These are phyloP conservation scores for Catostylus mosaicus DNA, from an alignment of 30 jellyfish, hydroid and myxozoan genomes.

Conservation along the genomic window DNA sequence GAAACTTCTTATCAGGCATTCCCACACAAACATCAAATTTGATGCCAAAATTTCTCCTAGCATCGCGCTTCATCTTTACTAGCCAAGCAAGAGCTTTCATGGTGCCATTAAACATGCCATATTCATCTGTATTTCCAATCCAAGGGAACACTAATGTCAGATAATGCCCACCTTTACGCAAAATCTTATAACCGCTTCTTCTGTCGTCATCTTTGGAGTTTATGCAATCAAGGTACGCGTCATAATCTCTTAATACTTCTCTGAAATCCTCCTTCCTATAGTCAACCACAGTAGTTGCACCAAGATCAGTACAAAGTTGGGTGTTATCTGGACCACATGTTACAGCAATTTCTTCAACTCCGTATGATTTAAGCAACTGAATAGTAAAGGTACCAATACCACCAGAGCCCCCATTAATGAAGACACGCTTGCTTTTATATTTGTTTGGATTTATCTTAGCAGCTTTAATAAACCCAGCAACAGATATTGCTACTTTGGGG, in stretches of 20 bases:
- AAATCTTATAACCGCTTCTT: conserved; percentile 30
- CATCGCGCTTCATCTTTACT: conserved; percentile 33
- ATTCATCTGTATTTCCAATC: conserved; percentile 51
- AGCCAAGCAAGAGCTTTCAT: conserved; percentile 35
- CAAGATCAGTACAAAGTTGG: conserved; percentile 40
- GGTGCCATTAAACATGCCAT: conserved; percentile 48
- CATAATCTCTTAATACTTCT: conserved; percentile 31
- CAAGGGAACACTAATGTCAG: conserved; percentile 49
- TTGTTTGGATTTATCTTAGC: conserved; percentile 16
- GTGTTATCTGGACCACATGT: conserved; percentile 42
- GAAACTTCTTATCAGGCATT: conserved; percentile 34
- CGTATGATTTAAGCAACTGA: conserved; percentile 33
- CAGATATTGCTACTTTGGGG: conserved; percentile 54
- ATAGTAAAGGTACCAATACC: conserved; percentile 56
- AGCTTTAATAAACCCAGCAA: conserved; percentile 53
- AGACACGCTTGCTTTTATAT: conserved; percentile 29
- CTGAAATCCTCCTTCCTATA: conserved; percentile 46
- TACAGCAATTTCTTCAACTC: conserved; percentile 52
- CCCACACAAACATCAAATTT: conserved; percentile 36
- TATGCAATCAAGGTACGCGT: conserved; percentile 41
- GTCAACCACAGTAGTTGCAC: conserved; percentile 46
- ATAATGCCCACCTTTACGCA: conserved; percentile 49
- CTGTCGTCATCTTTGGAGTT: conserved; percentile 43
- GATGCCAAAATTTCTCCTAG: conserved; percentile 23
- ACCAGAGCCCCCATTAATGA: conserved; percentile 63